Conservation (phyloP, 2,113 vertebrate species). For the Alectura lathami region DNA sequence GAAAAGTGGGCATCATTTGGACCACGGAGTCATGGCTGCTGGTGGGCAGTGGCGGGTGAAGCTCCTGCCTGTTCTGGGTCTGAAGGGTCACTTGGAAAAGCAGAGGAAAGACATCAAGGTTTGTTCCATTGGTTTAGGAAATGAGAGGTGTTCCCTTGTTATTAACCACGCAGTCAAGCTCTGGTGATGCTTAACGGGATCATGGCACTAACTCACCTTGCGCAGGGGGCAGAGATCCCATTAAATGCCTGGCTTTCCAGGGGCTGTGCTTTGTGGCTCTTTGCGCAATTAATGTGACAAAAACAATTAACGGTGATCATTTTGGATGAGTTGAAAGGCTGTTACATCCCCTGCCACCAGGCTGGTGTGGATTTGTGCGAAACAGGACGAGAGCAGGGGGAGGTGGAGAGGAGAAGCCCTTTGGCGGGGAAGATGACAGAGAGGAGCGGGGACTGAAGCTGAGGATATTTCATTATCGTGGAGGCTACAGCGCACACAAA, state of each 20-base stretch:
- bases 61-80: accelerated
- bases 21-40: accelerated
- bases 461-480: accelerated
- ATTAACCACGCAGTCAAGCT: not conserved
- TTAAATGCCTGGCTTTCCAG: not conserved
- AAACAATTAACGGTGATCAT: not conserved
- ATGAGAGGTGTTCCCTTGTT: not conserved
- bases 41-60: not conserved
- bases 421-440: not conserved
- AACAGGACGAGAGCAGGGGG: accelerated
- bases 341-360: accelerated
- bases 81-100: not conserved
- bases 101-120: not conserved
- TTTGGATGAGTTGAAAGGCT: not conserved
- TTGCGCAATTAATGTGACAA: not conserved
- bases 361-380: not conserved
- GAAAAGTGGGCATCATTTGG: not conserved
- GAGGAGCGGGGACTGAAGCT: not conserved
- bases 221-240: not conserved
- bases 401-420: not conserved
- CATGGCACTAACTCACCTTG: not conserved
- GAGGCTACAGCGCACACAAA: not conserved
- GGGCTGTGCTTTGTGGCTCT: not conserved
- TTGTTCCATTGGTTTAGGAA: not conserved
- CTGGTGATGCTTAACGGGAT: not conserved